Evolutionary conservation across 1,140 invertebrate genomes (phyloP), one percentile per base, ranked within the genome.

Genomic region (Chionoecetes opilio): DNA sequence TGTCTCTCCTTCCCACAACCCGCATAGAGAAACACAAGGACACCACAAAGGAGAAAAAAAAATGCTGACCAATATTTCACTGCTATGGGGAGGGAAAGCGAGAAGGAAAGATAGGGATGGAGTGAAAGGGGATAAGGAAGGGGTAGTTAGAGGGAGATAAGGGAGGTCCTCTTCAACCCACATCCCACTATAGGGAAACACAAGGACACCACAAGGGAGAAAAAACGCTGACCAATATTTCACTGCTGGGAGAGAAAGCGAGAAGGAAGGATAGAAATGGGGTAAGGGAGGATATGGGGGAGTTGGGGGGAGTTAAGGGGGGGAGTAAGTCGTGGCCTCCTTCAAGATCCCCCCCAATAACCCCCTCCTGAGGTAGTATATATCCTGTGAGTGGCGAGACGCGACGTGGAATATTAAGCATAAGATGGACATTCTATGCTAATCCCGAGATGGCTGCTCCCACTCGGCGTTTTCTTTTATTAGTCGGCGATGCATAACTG

Each of bases 391-490:
- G 63, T 75, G 63, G 63, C 63, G 63, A 75, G 63, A 75, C 63
- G 63, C 63, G 63, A 75, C 63, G 11, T 26, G 63, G 63, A 75
- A 75, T 75, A 75, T 75, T 75, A 75, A 75, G 63, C 63, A 75
- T 75, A n/a, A 75, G 63, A 75, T 75, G 63, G 63, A 75, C 63
- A 75, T 75, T 75, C 63, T 75, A 75, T 75, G 63, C 63, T 75
- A 75, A 75, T 75, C 63, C n/a, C 63, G 63, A 75, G 63, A 75
- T 75, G 63, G 21, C 63, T 26, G 63, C 63, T 75, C 63, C 63
- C 26, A 75, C 63, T 75, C 63, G 63, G 63, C 63, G 63, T 75
- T 75, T 75, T 75, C 63, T 75, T 75, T 75, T 75, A 75, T 75
- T 75, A 75, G 63, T 75, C 21, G 63, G 63, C 63, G 63, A 75